phyloP scores from a whole-genome alignment of 2,797 vertebrate species.

The Denticeps clupeoides region DNA sequence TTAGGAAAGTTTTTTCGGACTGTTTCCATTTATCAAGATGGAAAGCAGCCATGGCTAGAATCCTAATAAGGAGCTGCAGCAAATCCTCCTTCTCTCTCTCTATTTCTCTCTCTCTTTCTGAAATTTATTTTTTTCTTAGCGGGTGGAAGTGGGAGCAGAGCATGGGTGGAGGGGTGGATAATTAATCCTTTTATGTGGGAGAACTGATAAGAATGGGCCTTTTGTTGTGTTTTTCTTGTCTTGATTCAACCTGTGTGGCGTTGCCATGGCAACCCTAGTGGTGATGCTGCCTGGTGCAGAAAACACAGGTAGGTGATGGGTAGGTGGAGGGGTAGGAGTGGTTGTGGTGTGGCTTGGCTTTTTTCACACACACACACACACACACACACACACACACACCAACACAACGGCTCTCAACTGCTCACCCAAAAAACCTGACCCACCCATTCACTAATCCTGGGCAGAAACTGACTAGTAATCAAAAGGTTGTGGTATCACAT shows the following conservation, averaged over 20 bases:
- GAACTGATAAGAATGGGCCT: slow-evolving; percentile 17
- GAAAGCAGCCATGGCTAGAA: slow-evolving; percentile 46
- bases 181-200: slow-evolving; percentile 29
- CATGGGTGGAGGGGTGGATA: slow-evolving; percentile 2
- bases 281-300: slow-evolving; percentile 11
- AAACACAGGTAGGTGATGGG: slow-evolving; percentile 11
- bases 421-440: too few relatives aligned
- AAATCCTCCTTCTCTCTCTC: slow-evolving; percentile 16
- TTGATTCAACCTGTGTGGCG: slow-evolving; percentile 29
- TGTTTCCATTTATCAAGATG: slow-evolving; percentile 53
- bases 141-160: neutral
- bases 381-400: too few relatives aligned
- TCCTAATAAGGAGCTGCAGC: slow-evolving; percentile 40
- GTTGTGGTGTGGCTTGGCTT: too few relatives aligned
- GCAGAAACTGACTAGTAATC: too few relatives aligned
- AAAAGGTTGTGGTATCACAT: too few relatives aligned
- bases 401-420: too few relatives aligned
- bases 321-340: slow-evolving; percentile 4
- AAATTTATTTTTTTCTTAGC: slow-evolving; percentile 7
- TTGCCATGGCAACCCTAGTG: slow-evolving; percentile 44
- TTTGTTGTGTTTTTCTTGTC: slow-evolving; percentile 15
- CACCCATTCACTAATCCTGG: too few relatives aligned
- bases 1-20: slow-evolving; percentile 53
- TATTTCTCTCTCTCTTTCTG: neutral
- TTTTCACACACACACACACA: too few relatives aligned